Percentiles rank a stretch among this genome's conserved stretches.
Conservation (phyloP, 2,797 vertebrate genomes). For the Rachycentron canadum region DNA sequence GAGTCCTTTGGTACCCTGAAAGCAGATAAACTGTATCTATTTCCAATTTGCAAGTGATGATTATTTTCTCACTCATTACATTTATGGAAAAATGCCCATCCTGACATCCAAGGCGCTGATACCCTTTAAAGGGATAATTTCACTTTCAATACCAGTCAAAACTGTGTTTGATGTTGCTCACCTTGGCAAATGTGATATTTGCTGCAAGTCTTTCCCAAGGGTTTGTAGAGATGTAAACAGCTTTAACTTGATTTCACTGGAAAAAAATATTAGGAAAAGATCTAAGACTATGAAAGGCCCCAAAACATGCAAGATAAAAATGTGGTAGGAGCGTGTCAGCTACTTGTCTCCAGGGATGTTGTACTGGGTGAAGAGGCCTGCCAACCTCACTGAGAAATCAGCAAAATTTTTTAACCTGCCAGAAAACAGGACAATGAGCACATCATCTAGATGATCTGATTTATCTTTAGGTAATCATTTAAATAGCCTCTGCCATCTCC, state of each 20-base stretch:
- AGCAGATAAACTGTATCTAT: conserved; percentile 7
- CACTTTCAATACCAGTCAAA: neutral
- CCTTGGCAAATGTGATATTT: conserved; percentile 84
- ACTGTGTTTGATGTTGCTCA: conserved; percentile 50
- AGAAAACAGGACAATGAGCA: neutral
- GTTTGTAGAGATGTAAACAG: conserved; percentile 83
- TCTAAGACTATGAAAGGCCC: neutral
- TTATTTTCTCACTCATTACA: neutral
- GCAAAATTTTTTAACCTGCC: conserved; percentile 86
- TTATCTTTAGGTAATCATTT: neutral
- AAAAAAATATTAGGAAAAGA: conserved; percentile 9
- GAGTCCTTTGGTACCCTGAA: conserved; percentile 67
- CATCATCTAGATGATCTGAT: neutral
- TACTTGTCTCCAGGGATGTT: conserved; percentile 88
- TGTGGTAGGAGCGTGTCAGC: neutral
- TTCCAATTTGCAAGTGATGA: neutral
- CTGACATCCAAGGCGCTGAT: too few relatives aligned
- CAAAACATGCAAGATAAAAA: neutral
- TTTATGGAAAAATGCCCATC: neutral
- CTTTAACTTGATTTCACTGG: conserved; percentile 86
- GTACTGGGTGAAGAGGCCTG: conserved; percentile 83
- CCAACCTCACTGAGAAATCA: conserved; percentile 85
- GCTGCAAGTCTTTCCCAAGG: conserved; percentile 86
- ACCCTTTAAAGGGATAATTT: neutral
- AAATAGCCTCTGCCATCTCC: neutral